Conservation (phyloP, 2,113 vertebrate species). For the Boulengeromyrus knoepffleri region DNA sequence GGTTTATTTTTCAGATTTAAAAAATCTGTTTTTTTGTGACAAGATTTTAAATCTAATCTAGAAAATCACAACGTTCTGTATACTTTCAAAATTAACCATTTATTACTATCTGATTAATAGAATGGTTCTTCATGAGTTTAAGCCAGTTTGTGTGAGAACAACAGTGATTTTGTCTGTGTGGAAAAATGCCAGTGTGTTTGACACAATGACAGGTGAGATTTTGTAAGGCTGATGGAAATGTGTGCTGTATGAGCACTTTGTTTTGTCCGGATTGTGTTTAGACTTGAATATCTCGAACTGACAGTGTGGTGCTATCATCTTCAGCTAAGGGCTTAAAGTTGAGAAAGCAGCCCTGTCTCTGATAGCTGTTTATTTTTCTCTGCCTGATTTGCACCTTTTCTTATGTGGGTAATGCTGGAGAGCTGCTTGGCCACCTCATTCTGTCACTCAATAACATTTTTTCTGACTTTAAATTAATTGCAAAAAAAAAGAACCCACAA, state of each 20-base stretch:
- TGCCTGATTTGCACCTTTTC: neutral
- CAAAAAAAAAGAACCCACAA: neutral
- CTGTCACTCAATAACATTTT: neutral
- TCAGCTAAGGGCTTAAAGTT: slow-evolving; percentile 50
- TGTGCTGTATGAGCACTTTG: slow-evolving; percentile 56
- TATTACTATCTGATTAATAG: slow-evolving; percentile 19
- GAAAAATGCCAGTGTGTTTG: slow-evolving; percentile 58
- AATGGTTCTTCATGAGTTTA: slow-evolving; percentile 35
- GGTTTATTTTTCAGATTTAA: neutral
- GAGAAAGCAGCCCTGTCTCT: neutral
- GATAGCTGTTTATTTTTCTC: slow-evolving; percentile 24
- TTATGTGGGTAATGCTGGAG: neutral
- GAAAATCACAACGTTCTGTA: neutral
- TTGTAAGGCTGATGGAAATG: slow-evolving; percentile 55
- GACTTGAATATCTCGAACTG: slow-evolving; percentile 64
- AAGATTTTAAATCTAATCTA: neutral
- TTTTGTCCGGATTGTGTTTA: slow-evolving; percentile 67
- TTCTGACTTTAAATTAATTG: neutral
- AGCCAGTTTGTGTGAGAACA: slow-evolving; percentile 53
- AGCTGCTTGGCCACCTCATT: neutral
- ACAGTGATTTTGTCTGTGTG: slow-evolving; percentile 65
- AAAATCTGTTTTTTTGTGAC: neutral
- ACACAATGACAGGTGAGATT: slow-evolving; percentile 61
- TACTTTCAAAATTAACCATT: neutral
- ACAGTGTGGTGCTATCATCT: slow-evolving; percentile 50